These are phyloP conservation scores for Echinometra lucunter DNA, from an alignment of 53 echinoderm and acorn worm genomes.

Conservation along the genomic window DNA sequence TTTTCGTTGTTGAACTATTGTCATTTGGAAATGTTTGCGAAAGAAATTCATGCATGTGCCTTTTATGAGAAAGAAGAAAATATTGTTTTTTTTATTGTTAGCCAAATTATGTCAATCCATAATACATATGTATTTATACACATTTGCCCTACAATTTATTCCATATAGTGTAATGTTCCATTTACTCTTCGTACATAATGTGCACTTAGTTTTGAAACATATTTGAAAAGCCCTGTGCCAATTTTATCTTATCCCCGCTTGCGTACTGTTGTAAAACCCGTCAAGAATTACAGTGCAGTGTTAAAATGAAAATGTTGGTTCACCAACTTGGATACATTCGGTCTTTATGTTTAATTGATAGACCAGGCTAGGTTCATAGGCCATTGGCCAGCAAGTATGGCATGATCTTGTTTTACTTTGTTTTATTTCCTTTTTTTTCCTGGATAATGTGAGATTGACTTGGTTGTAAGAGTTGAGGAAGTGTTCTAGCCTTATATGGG, in stretches of 20 bases:
- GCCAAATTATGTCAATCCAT: not conserved
- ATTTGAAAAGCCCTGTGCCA: not conserved
- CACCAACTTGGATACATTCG: not conserved
- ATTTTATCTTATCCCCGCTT: not conserved
- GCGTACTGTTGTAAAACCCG: not conserved
- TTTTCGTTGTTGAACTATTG: not conserved
- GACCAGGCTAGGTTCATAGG: too few species aligned
- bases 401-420: not conserved
- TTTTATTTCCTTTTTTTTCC: too few species aligned
- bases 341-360: not conserved
- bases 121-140: not conserved
- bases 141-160: not conserved
- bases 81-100: conserved; percentile 25
- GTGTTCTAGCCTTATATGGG: not conserved
- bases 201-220: not conserved
- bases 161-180: not conserved
- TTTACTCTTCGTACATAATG: not conserved
- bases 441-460: conserved; percentile 8
- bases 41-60: conserved; percentile 49
- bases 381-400: not conserved
- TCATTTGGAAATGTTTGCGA: conserved; percentile 8
- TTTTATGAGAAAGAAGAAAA: conserved; percentile 12
- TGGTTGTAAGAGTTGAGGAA: not conserved
- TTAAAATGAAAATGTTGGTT: not conserved
- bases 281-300: not conserved